phyloP scores from a whole-genome alignment of 2,113 vertebrate species.

The Capreolus pygargus region DNA sequence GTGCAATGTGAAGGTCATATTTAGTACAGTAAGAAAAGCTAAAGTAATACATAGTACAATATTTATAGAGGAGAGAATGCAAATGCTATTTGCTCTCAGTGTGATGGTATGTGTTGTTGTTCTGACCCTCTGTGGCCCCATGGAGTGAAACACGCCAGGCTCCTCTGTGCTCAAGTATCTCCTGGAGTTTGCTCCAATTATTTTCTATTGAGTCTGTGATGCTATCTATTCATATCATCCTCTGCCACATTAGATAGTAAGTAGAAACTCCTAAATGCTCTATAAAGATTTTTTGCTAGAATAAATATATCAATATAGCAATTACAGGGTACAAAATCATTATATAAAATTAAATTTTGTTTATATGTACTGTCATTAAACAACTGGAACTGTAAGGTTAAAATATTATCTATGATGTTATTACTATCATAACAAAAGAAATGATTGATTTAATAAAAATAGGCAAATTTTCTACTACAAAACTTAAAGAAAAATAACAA shows the following conservation, averaged over 20 bases:
- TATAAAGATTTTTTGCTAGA: neutral
- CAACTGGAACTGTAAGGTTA: neutral
- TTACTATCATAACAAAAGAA: neutral
- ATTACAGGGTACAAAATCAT: neutral
- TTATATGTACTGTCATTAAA: neutral
- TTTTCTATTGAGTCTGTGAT: neutral
- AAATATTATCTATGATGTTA: neutral
- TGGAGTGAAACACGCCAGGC: neutral
- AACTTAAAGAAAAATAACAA: neutral
- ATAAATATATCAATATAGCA: neutral
- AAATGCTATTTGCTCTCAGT: neutral
- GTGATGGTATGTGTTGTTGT: neutral
- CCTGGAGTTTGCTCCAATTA: neutral
- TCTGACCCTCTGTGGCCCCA: neutral
- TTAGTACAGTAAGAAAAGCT: neutral
- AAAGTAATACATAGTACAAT: neutral
- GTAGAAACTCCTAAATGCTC: neutral
- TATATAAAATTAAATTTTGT: neutral
- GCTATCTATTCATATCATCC: neutral
- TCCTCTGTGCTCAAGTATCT: neutral
- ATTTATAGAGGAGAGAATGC: neutral
- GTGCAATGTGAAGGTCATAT: neutral
- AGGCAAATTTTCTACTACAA: neutral
- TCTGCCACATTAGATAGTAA: neutral
- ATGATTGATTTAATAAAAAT: neutral